These are phyloP conservation scores for Idaea dimidiata DNA, from an alignment of 2,888 invertebrate species.

Conservation along the genomic window DNA sequence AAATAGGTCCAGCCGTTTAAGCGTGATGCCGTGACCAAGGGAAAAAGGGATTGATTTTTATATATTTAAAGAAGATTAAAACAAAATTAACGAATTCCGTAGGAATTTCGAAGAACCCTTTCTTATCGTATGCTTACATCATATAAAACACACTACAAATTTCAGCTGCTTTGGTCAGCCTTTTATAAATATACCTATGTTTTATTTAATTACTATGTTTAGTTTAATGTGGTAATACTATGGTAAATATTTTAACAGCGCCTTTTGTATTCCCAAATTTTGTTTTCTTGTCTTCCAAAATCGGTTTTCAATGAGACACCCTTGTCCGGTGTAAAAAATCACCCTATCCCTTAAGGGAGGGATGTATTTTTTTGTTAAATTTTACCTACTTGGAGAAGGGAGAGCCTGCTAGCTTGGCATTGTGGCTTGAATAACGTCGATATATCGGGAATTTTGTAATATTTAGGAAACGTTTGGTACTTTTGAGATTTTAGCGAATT, in stretches of 20 bases:
- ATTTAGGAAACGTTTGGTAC: not conserved
- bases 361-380: conserved; percentile 1
- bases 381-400: not conserved
- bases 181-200: no score
- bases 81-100: no score
- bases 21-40: no score
- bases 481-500: no score
- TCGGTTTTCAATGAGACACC: not conserved
- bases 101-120: no score
- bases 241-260: not conserved
- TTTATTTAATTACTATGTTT: no score
- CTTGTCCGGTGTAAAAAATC: not conserved
- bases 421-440: not conserved
- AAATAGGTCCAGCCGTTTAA: no score
- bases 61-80: no score
- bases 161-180: no score
- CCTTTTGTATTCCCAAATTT: not conserved
- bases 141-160: no score
- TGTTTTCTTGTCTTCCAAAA: not conserved
- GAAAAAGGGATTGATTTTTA: no score
- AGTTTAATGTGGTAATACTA: not conserved
- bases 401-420: not conserved
- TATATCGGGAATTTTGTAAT: not conserved
- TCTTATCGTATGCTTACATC: no score
- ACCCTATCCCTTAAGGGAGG: conserved; percentile 1